phyloP scores from a whole-genome alignment of 2,113 vertebrate genomes.

The Dicrurus megarhynchus region DNA sequence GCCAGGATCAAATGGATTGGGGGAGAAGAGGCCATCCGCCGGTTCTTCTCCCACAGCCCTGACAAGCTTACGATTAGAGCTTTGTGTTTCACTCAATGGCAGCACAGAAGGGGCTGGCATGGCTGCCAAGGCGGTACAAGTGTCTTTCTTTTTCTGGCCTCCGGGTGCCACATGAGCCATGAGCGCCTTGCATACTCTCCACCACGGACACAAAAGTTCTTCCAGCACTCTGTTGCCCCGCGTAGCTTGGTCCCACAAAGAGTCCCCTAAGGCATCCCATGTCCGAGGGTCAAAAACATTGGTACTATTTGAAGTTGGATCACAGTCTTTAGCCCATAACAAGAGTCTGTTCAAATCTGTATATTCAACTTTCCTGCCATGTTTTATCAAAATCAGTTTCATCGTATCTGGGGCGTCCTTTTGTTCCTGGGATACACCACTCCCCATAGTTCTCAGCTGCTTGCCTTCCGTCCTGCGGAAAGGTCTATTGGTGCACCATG shows the following conservation, averaged over 20 bases:
- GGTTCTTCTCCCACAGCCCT: not conserved
- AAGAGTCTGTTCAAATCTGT: not conserved
- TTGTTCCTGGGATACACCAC: not conserved
- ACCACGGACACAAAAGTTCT: not conserved
- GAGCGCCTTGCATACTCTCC: not conserved
- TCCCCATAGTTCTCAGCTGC: not conserved
- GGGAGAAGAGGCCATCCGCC: not conserved
- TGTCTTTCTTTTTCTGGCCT: not conserved
- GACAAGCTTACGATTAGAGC: not conserved
- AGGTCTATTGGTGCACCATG: fast-evolving
- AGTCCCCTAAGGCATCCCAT: fast-evolving
- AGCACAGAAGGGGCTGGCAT: no score
- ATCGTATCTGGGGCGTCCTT: fast-evolving
- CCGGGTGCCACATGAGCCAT: fast-evolving
- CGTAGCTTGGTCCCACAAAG: not conserved
- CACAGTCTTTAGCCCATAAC: not conserved
- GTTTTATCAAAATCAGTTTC: not conserved
- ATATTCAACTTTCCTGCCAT: not conserved
- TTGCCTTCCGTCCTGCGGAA: not conserved
- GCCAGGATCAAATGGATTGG: not conserved
- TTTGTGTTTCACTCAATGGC: not conserved
- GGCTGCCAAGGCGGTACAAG: fast-evolving
- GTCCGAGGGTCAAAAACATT: not conserved
- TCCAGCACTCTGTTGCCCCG: fast-evolving
- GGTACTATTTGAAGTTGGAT: not conserved